phyloP scores from a whole-genome alignment of 2,888 invertebrate genomes.

The Cryptus armator region DNA sequence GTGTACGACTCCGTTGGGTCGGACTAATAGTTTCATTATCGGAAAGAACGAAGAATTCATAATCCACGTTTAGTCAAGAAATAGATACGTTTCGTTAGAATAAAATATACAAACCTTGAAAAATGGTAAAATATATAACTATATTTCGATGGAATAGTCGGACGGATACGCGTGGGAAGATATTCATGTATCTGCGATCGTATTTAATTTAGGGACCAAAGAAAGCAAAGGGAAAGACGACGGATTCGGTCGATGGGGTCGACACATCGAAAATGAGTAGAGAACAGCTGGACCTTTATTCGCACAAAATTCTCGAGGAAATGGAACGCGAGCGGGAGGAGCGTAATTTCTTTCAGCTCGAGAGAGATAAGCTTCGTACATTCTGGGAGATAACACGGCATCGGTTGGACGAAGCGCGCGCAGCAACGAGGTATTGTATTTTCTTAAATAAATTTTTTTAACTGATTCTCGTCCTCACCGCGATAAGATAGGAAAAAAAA shows the following conservation, averaged over 20 bases:
- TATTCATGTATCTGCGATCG: background rate
- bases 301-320: constrained; percentile 94
- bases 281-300: constrained; percentile 96
- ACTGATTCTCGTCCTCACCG: background rate
- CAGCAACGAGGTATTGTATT: constrained; percentile 87
- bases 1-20: background rate
- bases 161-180: background rate
- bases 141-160: background rate
- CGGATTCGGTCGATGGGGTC: constrained; percentile 91
- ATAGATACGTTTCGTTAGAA: background rate
- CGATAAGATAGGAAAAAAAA: background rate
- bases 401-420: constrained; percentile 94
- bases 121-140: constrained; percentile 46
- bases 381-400: constrained; percentile 98
- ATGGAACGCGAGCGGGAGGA: constrained; percentile 97
- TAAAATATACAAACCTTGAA: background rate
- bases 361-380: constrained; percentile 96
- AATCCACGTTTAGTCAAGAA: background rate
- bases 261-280: constrained; percentile 96
- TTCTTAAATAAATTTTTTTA: background rate
- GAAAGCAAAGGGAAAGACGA: constrained; percentile 76
- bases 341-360: constrained; percentile 97
- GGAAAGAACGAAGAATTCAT: background rate
- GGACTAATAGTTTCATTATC: background rate
- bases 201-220: constrained; percentile 74